A percentile compares a stretch with the other conserved stretches of the same genome.
These are phyloP conservation scores for Reticulitermes lucifugus DNA, from an alignment of 2,888 invertebrate species.

Conservation along the genomic window DNA sequence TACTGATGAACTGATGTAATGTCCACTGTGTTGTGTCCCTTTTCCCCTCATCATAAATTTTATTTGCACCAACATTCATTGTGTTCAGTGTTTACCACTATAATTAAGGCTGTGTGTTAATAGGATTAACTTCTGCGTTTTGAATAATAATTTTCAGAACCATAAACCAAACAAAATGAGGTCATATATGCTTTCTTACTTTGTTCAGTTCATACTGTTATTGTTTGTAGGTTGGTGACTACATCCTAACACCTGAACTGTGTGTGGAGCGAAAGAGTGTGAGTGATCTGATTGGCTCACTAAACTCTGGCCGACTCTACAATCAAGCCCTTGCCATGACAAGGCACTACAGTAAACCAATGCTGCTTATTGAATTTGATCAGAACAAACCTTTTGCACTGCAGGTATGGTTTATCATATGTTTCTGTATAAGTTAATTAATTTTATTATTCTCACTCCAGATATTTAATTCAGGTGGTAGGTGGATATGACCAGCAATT, in stretches of 20 bases:
- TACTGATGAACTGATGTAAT: no score
- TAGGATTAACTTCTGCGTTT: no score
- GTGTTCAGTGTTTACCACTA: no score
- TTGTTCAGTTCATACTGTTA: background rate
- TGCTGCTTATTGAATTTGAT: constrained; percentile 96
- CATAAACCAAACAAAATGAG: no score
- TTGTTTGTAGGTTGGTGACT: constrained; percentile 87
- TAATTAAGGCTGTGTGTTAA: no score
- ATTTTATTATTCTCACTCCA: background rate
- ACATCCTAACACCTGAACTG: constrained; percentile 95
- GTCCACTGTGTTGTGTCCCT: no score
- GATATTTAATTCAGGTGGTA: background rate
- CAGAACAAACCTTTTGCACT: constrained; percentile 91
- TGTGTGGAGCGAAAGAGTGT: constrained; percentile 97
- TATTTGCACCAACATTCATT: no score
- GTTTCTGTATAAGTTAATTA: background rate
- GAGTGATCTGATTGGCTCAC: constrained; percentile 94
- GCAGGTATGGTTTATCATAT: constrained; percentile 70
- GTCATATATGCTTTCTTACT: no score
- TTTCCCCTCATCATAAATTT: no score
- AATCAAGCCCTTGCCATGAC: constrained; percentile 96
- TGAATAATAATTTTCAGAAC: no score
- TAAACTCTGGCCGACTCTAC: constrained; percentile 94
- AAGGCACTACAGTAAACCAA: constrained; percentile 86
- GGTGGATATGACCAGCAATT: no score